Evolutionary conservation across 1,140 invertebrate genomes (phyloP).

Genomic region (Trichoplusia ni): DNA sequence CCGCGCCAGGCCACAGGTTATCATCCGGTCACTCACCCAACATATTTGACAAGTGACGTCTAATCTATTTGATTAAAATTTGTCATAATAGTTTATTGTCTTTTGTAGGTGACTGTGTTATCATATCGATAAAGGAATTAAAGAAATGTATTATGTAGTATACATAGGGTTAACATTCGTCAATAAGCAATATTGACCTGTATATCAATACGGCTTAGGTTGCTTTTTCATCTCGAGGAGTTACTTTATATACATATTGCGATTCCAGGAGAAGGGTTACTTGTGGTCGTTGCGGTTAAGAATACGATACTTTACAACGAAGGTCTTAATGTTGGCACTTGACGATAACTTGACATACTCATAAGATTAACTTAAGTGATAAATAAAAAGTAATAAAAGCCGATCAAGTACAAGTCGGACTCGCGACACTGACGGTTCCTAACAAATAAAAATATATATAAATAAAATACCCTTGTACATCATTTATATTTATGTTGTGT

Average conservation of each 20-base stretch:
- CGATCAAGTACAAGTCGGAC: no score
- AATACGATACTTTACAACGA: not conserved
- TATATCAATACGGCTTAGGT: not conserved
- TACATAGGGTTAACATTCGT: not conserved
- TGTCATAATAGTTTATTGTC: not conserved
- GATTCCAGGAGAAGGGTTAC: not conserved
- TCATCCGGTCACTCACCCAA: conserved; percentile 21
- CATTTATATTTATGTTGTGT: no score
- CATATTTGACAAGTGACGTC: not conserved
- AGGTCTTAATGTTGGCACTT: no score
- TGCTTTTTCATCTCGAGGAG: not conserved
- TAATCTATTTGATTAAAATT: conserved; percentile 1
- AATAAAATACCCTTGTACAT: no score
- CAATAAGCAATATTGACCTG: not conserved
- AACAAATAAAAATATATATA: no score
- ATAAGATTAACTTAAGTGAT: no score
- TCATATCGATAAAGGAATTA: not conserved
- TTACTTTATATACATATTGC: not conserved
- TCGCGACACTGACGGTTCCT: no score
- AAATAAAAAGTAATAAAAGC: no score
- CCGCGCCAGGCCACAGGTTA: conserved; percentile 15
- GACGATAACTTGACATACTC: no score
- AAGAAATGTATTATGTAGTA: not conserved
- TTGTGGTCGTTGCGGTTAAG: conserved; percentile 9
- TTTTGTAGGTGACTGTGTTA: not conserved